Base-by-base conservation (phyloP, 2,113 vertebrate genomes). In the Mustela nigripes region DNA sequence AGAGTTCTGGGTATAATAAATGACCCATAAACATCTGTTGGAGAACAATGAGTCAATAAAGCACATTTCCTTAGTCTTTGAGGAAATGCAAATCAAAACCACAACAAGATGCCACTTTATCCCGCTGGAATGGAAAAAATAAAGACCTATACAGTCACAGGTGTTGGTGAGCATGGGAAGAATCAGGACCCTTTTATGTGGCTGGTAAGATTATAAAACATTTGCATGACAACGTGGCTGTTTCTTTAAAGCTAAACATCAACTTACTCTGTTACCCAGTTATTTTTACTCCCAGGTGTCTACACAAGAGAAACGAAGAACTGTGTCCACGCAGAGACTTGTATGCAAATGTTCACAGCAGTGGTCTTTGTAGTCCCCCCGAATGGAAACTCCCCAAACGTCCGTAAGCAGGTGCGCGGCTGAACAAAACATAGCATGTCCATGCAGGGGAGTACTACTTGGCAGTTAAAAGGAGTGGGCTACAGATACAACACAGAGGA, bases 191-290 rank as follows among this genome's bases (percentile, higher is more conserved):
- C n/a, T 50, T 8, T 9, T 8, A 26, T 15, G 1, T 45, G 14
- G 39, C 58, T 53, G 63, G n/a, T 22, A 16, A 8, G 36, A 48
- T 33, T 33, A 36, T 53, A 56, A 65, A 82, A 67, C 5, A 73
- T 84, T 21, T 83, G 33, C 69, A 89, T 24, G 50, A 50, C 10
- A n/a, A 2, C 45, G 56, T 19, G 48, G 33, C 12, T 18, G 0
- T 63, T 96, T 88, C 63, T 96, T 89, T 19, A 58, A 67, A 73
- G 19, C 53, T 48, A 84, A 78, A 56, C 21, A 48, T 36, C 31
- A 62, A 78, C 62, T 88, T 39, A 33, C 11, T 4, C 24, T 36
- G 5, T 15, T 14, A 88, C 33, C 24, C 4, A 67, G 39, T 5
- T 26, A 53, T 56, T 81, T 86, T 19, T 24, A 33, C 22, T 76